A percentile compares a stretch with the other conserved stretches of the same genome.
Evolutionary conservation across 53 echinoderm and acorn worm genomes (phyloP).

Genomic region (Holothuria scabra): DNA sequence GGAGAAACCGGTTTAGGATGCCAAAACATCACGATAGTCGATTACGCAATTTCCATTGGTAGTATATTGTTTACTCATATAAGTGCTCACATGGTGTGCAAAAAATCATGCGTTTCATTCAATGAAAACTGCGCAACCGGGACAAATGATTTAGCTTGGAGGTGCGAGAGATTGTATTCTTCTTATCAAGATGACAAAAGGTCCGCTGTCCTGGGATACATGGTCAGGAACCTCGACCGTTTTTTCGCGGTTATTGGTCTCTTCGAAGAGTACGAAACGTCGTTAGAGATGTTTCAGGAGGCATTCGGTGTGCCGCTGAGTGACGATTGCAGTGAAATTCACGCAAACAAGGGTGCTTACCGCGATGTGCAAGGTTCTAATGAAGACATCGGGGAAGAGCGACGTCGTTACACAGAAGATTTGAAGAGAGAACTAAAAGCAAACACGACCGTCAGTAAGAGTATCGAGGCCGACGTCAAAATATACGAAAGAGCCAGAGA

Average conservation of each 20-base stretch:
- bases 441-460: neutral
- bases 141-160: too few species aligned
- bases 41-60: conserved; percentile 24
- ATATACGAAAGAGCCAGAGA: conserved; percentile 48
- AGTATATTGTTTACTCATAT: too few species aligned
- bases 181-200: neutral
- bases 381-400: neutral
- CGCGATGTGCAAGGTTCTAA: neutral
- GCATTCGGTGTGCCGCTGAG: conserved; percentile 33
- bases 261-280: conserved; percentile 53
- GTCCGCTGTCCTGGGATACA: conserved; percentile 17
- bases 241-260: conserved; percentile 66
- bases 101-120: too few species aligned
- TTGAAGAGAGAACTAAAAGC: conserved; percentile 4
- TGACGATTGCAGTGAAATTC: conserved; percentile 2
- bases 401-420: neutral
- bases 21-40: conserved; percentile 44
- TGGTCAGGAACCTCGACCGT: conserved; percentile 44
- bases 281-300: conserved; percentile 48
- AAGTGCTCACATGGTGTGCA: too few species aligned
- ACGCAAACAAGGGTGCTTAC: neutral
- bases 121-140: too few species aligned
- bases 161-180: too few species aligned
- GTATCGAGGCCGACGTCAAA: conserved; percentile 24
- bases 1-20: conserved; percentile 9